Conservation (phyloP, 2,888 invertebrate species). For the Metacarcinus magister region DNA sequence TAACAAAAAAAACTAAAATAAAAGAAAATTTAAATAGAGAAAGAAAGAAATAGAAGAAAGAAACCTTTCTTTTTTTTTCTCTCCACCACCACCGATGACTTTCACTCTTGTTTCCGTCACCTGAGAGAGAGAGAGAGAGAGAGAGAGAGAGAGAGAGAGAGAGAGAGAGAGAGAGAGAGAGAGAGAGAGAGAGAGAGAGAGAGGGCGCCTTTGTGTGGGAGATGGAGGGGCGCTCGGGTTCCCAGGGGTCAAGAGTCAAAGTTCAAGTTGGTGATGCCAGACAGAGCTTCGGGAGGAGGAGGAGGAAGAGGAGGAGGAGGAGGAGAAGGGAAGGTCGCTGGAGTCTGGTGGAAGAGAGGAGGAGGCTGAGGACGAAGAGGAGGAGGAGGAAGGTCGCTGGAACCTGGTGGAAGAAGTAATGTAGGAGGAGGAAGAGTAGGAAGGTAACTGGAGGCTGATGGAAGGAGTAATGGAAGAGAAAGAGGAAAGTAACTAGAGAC, state of each 20-base stretch:
- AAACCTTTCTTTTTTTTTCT: too few relatives aligned
- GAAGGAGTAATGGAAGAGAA: too few relatives aligned
- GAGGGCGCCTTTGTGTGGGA: background rate
- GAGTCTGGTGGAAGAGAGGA: background rate
- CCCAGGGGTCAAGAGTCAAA: slow-evolving; percentile 3
- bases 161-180: slow-evolving; percentile 39
- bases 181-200: slow-evolving; percentile 39
- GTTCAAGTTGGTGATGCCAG: slow-evolving; percentile 21
- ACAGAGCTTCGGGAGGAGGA: background rate
- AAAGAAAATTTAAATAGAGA: too few relatives aligned
- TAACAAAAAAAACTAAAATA: too few relatives aligned
- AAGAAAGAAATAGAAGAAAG: too few relatives aligned
- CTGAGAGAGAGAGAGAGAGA: background rate
- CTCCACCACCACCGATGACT: too few relatives aligned
- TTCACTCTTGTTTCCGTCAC: too few relatives aligned
- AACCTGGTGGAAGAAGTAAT: too few relatives aligned
- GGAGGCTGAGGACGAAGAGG: background rate
- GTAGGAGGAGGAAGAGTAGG: too few relatives aligned
- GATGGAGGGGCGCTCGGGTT: background rate
- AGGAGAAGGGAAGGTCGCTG: background rate
- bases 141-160: slow-evolving; percentile 37
- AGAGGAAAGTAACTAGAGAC: background rate
- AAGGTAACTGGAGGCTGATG: too few relatives aligned
- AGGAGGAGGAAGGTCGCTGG: background rate
- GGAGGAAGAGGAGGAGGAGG: slow-evolving; percentile 28